Evolutionary conservation across 2,888 invertebrate species (phyloP), one percentile per base, ranked within the genome.

Genomic region (Luffia ferchaultella): DNA sequence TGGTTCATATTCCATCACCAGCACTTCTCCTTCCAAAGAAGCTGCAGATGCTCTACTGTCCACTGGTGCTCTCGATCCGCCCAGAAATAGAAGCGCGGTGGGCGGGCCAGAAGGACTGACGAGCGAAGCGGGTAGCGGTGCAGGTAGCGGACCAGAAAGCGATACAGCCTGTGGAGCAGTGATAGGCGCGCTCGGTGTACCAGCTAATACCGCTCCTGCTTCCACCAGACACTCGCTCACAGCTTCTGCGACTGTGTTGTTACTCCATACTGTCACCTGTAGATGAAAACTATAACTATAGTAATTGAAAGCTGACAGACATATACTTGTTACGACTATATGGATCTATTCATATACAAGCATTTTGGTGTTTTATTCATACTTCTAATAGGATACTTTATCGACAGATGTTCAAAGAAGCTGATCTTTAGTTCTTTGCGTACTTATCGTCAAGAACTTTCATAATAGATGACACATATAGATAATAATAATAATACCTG

Each of bases 21-120:
- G 66, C n/a, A 89, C 85, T 66, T 89, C 89, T 7, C 89, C 89
- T 64, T 88, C 87, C 42, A 89, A 67, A 1, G 85, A 77, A 2
- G 75, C 66, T 1, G 88, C 88, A 45, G 85, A 82, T 1, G 88
- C 86, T 50, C 85, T 76, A 0, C 86, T 85, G 57, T 89, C 88
- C 43, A 89, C 87, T 40, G 87, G 87, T 19, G 89, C 88, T 61
- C 87, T 85, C 5, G 87, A 88, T 1, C 88, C 89, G 42, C 88
- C 89, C 40, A 89, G 80, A 52, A 87, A 83, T 45, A 88, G 70
- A 43, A 87, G 66, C 1, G 86, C 83, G 0, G 71, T 66, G 0
- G 80, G 80, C 2, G 84, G 76, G 1, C 70, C 62, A 16, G 52
- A 42, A 1, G 63, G 53, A 0, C 70, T 52, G 1, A 57, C 61